Evolutionary conservation across 53 echinoderm and acorn worm species (phyloP).

Genomic region (Arbacia lixula): DNA sequence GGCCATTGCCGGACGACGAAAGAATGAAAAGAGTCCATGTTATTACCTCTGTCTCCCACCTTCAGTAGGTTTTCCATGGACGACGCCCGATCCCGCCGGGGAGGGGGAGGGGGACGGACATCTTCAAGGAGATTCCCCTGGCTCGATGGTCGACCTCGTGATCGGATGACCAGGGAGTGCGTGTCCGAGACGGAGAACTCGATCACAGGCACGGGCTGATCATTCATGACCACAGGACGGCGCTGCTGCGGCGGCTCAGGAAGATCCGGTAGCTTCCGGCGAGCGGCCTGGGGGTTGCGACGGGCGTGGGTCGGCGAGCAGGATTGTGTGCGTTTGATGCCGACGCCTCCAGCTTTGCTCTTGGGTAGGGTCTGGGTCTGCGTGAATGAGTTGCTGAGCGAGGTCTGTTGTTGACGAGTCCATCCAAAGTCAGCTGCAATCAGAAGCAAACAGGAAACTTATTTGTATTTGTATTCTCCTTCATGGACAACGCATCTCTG

Average conservation of each 20-base stretch:
- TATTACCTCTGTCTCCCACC: too few relatives aligned
- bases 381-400: too few relatives aligned
- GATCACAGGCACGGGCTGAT: constrained; percentile 1
- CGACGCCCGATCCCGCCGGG: background rate
- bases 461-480: too few relatives aligned
- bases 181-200: background rate
- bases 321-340: background rate
- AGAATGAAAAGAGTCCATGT: too few relatives aligned
- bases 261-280: constrained; percentile 2
- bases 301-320: background rate
- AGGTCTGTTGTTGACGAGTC: too few relatives aligned
- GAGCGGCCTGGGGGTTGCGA: constrained; percentile 11
- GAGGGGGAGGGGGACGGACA: background rate
- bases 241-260: constrained; percentile 11
- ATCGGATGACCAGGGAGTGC: background rate
- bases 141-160: constrained; percentile 17
- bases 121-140: constrained; percentile 22
- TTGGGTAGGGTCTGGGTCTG: too few relatives aligned
- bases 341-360: background rate
- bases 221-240: too few relatives aligned
- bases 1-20: too few relatives aligned
- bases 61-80: constrained; percentile 26
- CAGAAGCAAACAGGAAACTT: too few relatives aligned
- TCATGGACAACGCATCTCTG: too few relatives aligned
- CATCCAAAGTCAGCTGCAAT: too few relatives aligned